Percentiles rank a stretch among this genome's conserved stretches.
phyloP scores from a whole-genome alignment of 2,797 vertebrate genomes.

The Poecile montanus region DNA sequence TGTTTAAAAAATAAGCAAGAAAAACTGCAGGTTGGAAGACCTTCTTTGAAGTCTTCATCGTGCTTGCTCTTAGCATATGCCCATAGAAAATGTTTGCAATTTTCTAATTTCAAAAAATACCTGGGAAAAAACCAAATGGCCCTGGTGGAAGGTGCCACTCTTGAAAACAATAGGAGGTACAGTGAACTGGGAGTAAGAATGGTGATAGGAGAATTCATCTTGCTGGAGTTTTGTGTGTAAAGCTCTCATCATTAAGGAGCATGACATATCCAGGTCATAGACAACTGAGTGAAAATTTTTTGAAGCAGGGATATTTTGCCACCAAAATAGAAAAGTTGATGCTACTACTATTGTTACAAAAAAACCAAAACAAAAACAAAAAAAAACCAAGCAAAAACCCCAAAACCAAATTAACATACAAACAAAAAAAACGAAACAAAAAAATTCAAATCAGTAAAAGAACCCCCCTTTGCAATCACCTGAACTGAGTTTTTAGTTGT shows the following conservation, averaged over 20 bases:
- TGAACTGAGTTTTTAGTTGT: background rate
- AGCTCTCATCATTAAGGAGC: background rate
- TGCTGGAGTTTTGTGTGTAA: background rate
- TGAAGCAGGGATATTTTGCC: background rate
- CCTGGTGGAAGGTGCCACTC: background rate
- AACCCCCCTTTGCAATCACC: background rate
- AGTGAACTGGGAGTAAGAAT: background rate
- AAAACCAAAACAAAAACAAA: too few relatives aligned
- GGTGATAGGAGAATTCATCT: background rate
- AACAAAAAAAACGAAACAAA: background rate
- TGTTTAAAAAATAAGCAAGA: background rate
- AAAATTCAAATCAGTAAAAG: background rate
- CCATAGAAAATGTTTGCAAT: background rate
- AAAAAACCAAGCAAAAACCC: rapidly evolving
- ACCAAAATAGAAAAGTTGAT: background rate
- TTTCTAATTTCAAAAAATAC: background rate
- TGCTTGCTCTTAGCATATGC: background rate
- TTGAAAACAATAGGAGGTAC: background rate
- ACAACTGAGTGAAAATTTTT: background rate
- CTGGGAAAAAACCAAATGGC: background rate
- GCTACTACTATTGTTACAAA: background rate
- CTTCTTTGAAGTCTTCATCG: conserved; percentile 21
- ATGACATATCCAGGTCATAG: background rate
- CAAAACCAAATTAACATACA: background rate
- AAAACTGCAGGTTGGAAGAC: background rate